phyloP scores from a whole-genome alignment of 2,113 vertebrate species.

The Alethe castanea region DNA sequence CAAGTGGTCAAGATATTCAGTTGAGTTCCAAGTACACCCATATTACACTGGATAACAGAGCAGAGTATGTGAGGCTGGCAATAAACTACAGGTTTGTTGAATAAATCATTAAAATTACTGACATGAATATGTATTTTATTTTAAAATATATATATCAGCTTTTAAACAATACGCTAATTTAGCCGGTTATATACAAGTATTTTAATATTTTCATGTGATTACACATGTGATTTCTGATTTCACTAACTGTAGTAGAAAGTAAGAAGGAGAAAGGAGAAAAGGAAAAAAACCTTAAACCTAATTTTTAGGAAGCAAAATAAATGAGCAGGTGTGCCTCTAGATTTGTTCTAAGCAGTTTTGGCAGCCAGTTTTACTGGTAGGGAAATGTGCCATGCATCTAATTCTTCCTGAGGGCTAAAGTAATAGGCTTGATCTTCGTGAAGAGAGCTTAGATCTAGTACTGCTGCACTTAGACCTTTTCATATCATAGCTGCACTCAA shows the following conservation, averaged over 20 bases:
- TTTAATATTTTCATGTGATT: neutral
- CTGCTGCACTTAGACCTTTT: neutral
- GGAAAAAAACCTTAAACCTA: neutral
- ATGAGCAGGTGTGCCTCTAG: neutral
- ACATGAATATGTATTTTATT: neutral
- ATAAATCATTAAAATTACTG: neutral
- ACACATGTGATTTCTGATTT: neutral
- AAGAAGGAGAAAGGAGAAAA: neutral
- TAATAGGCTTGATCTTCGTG: neutral
- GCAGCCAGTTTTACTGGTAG: neutral
- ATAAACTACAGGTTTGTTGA: conserved; percentile 91
- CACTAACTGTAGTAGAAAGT: neutral
- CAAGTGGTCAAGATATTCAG: conserved; percentile 96
- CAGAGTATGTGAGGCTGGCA: conserved; percentile 93
- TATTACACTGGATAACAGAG: conserved; percentile 93
- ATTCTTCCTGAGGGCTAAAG: neutral
- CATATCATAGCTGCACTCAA: neutral
- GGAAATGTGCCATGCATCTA: neutral
- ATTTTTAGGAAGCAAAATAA: neutral
- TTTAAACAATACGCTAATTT: neutral
- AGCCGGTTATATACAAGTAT: neutral
- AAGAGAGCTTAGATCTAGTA: neutral
- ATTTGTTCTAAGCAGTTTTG: neutral
- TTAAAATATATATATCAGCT: neutral
- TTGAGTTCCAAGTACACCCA: conserved; percentile 94